Conservation (phyloP, 2,113 vertebrate genomes). For the Sorex fumeus region DNA sequence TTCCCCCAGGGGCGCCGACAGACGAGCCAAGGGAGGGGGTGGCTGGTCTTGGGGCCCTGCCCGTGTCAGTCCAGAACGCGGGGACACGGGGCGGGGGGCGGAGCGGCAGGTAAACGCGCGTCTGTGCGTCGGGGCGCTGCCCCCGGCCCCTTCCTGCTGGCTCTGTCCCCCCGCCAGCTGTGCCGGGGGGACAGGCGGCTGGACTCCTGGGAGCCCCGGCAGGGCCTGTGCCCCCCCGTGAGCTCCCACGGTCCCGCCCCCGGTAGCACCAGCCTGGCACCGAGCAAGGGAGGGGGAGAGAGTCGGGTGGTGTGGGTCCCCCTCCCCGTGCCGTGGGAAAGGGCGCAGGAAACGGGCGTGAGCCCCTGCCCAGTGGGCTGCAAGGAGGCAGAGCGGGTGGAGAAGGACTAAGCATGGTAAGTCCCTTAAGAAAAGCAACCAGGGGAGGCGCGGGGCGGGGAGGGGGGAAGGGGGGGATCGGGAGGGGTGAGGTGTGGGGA, state of each 20-base stretch:
- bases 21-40: constrained; percentile 70
- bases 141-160: background rate
- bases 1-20: constrained; percentile 83
- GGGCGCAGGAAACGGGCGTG: background rate
- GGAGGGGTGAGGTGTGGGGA: no score
- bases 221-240: background rate
- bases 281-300: background rate
- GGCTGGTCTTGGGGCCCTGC: constrained; percentile 47
- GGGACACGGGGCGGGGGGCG: background rate
- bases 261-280: background rate
- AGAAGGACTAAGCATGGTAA: background rate
- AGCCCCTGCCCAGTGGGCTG: background rate
- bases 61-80: constrained; percentile 48
- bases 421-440: background rate
- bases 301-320: background rate
- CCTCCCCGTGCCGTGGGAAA: background rate
- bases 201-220: background rate
- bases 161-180: background rate
- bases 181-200: background rate
- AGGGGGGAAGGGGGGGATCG: background rate
- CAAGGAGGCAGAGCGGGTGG: background rate
- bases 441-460: background rate
- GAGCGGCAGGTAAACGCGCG: background rate
- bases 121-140: background rate
- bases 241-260: no score